Evolutionary conservation across 1,140 invertebrate species (phyloP), one percentile per base, ranked within the genome.

Genomic region (Drosophila auraria): DNA sequence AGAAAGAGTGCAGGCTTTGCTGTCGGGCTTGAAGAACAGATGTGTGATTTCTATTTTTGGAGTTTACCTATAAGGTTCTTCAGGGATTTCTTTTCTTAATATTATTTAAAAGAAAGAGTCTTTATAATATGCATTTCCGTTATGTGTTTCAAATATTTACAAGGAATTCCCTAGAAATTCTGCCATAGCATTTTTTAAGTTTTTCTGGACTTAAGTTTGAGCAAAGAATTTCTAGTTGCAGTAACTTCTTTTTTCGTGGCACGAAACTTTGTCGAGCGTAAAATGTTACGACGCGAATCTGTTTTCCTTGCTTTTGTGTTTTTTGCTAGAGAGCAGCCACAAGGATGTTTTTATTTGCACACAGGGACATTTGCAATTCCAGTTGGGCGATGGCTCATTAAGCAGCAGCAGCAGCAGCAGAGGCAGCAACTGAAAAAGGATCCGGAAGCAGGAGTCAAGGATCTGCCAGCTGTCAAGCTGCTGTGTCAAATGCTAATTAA

Each of bases 401-500:
- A 72, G 75, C 78, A 86, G 74, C 61, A 59, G 75, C 78, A 86
- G 74, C 61, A 59, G 42, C 50, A 56, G 12, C 42, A 17, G 1
- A 25, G 36, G n/a, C 42, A 17, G 27, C 54, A 66, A 20, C 49
- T 73, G 27, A 17, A 59, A 25, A 40, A 20, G 53, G 38, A 60
- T 42, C 36, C 11, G 8, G 27, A 27, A 64, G 50, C 42, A 69
- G 62, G 45, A 75, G 57, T 75, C 69, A 74, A 74, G 72, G 69
- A 74, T 74, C 33, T 62, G 38, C 30, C 38, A 47, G 71, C 70
- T 66, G 84, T 84, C 82, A 90, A 90, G 82, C 84, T 79, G 86
- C 82, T 89, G 86, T 89, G 86, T 89, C 86, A 89, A 89, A 89
- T 90, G 86, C 86, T 90, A 89, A 89, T 89, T 89, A 89, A 89